These are phyloP conservation scores for Hydractinia symbiolongicarpus DNA, from an alignment of 30 jellyfish, hydroid and myxozoan genomes.

Conservation along the genomic window DNA sequence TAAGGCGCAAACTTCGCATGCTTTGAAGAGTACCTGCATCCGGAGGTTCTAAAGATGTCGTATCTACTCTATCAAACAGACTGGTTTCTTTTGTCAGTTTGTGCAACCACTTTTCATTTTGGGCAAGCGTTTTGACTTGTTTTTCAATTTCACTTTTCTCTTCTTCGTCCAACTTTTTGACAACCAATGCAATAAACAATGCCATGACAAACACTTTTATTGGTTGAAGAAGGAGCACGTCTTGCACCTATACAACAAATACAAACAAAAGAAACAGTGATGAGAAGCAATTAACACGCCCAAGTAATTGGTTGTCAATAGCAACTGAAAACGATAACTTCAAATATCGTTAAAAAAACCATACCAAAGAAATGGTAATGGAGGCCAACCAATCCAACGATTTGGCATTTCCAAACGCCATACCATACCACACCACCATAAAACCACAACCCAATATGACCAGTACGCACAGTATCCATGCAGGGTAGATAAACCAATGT, in stretches of 20 bases:
- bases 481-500: slow-evolving; percentile 79
- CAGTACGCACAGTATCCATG: slow-evolving; percentile 52
- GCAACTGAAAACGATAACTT: not conserved
- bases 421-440: slow-evolving; percentile 80
- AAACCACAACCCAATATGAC: slow-evolving; percentile 60
- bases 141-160: slow-evolving; percentile 64
- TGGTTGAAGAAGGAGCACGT: slow-evolving; percentile 81
- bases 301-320: not conserved
- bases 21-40: slow-evolving; percentile 49
- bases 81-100: slow-evolving; percentile 47
- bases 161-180: slow-evolving; percentile 65
- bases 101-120: slow-evolving; percentile 94
- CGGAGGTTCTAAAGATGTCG: slow-evolving; percentile 72
- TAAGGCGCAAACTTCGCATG: slow-evolving; percentile 67
- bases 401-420: slow-evolving; percentile 75
- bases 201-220: slow-evolving; percentile 74
- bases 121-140: slow-evolving; percentile 57
- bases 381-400: slow-evolving; percentile 87
- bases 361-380: slow-evolving; percentile 34
- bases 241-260: slow-evolving; percentile 42
- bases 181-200: slow-evolving; percentile 64
- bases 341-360: not conserved
- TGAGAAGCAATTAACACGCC: not conserved
- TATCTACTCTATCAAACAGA: slow-evolving; percentile 17
- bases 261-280: not conserved